phyloP scores from a whole-genome alignment of 2,113 vertebrate species.

The Paramormyrops kingsleyae region DNA sequence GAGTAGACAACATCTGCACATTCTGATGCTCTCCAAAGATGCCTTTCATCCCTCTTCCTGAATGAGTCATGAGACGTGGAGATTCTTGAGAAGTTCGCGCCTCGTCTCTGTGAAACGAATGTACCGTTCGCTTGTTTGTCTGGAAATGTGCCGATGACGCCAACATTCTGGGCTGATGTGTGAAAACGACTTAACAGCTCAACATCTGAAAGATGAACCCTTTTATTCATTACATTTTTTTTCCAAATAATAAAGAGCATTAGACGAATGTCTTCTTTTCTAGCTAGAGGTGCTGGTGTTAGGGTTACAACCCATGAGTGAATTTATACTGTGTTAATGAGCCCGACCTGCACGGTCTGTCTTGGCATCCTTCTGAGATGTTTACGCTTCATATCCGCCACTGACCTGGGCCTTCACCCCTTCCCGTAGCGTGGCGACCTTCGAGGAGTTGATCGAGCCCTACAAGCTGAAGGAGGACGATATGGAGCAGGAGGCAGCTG shows the following conservation, averaged over 20 bases:
- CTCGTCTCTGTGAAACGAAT: neutral
- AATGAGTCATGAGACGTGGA: neutral
- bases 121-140: neutral
- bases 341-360: neutral
- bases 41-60: neutral
- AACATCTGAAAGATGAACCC: neutral
- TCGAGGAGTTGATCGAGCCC: constrained; percentile 90
- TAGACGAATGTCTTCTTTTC: neutral
- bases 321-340: neutral
- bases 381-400: neutral
- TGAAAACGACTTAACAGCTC: neutral
- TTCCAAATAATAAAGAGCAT: neutral
- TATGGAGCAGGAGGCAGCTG: constrained; percentile 89
- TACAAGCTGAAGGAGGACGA: constrained; percentile 92
- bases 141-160: neutral
- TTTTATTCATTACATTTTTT: neutral
- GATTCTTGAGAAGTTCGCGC: neutral
- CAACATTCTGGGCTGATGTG: neutral
- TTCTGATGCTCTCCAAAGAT: neutral
- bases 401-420: neutral
- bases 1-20: neutral
- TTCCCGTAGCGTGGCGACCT: constrained; percentile 68
- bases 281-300: neutral
- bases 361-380: neutral
- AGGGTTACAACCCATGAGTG: neutral